Conservation (phyloP, 2,113 vertebrate species). For the Semicossyphus pulcher region DNA sequence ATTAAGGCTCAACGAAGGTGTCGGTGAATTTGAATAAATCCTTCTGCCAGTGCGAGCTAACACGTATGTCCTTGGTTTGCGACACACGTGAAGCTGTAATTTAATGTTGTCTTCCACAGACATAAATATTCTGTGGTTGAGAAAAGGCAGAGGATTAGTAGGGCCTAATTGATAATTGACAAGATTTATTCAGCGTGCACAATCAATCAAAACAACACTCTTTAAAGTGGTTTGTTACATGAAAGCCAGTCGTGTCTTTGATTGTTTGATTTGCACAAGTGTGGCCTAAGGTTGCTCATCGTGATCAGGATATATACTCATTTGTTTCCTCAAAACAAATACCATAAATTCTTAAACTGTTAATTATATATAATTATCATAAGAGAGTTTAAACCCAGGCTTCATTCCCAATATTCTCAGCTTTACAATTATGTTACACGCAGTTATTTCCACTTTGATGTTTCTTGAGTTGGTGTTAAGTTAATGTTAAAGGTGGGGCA, state of each 20-base stretch:
- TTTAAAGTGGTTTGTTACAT: slow-evolving; percentile 46
- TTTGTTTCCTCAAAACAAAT: background rate
- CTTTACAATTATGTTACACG: too few relatives aligned
- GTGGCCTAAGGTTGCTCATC: slow-evolving; percentile 17
- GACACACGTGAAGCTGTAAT: slow-evolving; percentile 52
- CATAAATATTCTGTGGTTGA: slow-evolving; percentile 65
- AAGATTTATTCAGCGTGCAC: slow-evolving; percentile 60
- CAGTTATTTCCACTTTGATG: too few relatives aligned
- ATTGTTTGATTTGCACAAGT: slow-evolving; percentile 49
- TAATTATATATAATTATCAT: background rate
- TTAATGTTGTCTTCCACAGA: slow-evolving; percentile 58
- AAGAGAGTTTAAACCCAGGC: background rate
- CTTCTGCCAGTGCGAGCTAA: slow-evolving; percentile 28
- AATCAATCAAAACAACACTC: slow-evolving; percentile 58
- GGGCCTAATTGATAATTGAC: slow-evolving; percentile 70
- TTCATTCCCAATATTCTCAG: too few relatives aligned
- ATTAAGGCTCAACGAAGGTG: slow-evolving; percentile 89
- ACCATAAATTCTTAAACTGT: background rate
- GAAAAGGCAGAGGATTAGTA: slow-evolving; percentile 59
- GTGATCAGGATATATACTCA: too few relatives aligned
- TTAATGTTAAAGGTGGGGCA: too few relatives aligned
- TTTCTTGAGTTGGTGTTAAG: too few relatives aligned
- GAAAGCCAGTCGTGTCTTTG: slow-evolving; percentile 37
- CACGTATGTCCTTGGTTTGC: slow-evolving; percentile 40
- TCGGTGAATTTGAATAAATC: slow-evolving; percentile 85